Evolutionary conservation across 2,797 vertebrate species (phyloP), one percentile per base, ranked within the genome.

Genomic region (Smutsia temminckii): DNA sequence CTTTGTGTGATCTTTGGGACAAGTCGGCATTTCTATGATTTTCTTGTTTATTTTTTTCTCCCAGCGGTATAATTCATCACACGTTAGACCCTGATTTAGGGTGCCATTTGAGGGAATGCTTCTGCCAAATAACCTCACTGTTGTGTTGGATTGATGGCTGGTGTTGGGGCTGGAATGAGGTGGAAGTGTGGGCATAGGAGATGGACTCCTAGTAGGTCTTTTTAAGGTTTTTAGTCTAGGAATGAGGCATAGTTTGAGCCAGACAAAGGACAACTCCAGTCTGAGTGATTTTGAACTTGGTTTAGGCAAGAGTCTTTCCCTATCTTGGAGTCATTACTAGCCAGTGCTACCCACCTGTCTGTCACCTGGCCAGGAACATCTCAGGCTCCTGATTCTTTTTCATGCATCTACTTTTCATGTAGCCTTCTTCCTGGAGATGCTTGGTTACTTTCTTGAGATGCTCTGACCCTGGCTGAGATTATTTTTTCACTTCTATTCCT

Each of bases 401-500:
- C 34, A 51, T 90, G 72, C 46, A 63, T 86, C 46, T 93, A 89
- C n/a, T 27, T 53, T 95, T 95, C 23, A 27, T 68, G 40, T 78
- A 85, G 51, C 16, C 75, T 85, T 57, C 11, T 91, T 95, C 46
- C 37, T 83, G 5, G 49, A 55, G 61, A 6, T 90, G 16, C 64
- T 79, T 94, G 86, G 75, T 93, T 42, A 94, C 17, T 93, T 94
- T 86, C 34, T 96, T 14, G 83, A 88, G 46, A 9, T 92, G 17
- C 74, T 95, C 66, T 93, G 74, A 94, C 46, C 53, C 42, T 77
- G 34, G 16, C 77, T 81, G 23, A 91, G 51, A 80, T 95, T 69
- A 63, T 72, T 84, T 93, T 95, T 94, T 89, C 29, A 53, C 29
- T 63, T 94, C 9, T 96, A 6, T 94, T 92, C 86, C 32, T 89